Percentiles rank a stretch among this genome's conserved stretches.
phyloP scores from a whole-genome alignment of 2,888 invertebrate species.

The Andrena minutula region DNA sequence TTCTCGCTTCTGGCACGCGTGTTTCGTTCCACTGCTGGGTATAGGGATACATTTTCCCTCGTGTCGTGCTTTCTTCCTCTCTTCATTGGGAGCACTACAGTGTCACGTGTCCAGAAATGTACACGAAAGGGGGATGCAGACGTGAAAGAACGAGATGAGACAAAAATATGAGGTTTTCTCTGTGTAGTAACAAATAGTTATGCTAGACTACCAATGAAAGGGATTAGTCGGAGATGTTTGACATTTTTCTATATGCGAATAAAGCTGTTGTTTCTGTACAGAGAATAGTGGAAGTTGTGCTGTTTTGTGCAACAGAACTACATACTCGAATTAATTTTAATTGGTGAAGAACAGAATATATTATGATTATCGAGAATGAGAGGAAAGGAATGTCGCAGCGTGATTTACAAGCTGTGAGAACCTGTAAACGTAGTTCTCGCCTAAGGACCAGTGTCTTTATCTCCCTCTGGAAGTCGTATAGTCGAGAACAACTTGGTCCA shows the following conservation, averaged over 20 bases:
- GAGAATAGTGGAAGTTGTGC: background rate
- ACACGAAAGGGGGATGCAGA: slow-evolving; percentile 38
- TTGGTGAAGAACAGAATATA: background rate
- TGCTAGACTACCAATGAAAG: background rate
- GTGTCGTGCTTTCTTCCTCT: slow-evolving; percentile 43
- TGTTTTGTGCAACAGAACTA: background rate
- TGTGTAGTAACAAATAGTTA: background rate
- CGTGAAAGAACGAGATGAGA: slow-evolving; percentile 21
- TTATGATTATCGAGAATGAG: background rate
- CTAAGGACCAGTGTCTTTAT: slow-evolving; percentile 68
- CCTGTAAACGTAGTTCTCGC: slow-evolving; percentile 37
- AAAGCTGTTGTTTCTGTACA: background rate
- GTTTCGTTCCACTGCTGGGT: slow-evolving; percentile 60
- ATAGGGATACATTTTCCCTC: slow-evolving; percentile 62
- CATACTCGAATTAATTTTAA: background rate
- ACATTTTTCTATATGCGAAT: background rate
- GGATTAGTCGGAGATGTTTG: background rate
- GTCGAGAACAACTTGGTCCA: slow-evolving; percentile 65
- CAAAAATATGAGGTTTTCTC: background rate
- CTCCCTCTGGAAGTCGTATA: slow-evolving; percentile 69
- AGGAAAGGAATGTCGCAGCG: background rate
- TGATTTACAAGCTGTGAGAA: background rate
- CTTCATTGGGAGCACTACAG: slow-evolving; percentile 37
- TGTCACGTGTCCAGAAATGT: slow-evolving; percentile 39
- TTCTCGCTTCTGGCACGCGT: slow-evolving; percentile 65